Conservation (phyloP, 2,888 invertebrate species). For the Drosophila mettleri region DNA sequence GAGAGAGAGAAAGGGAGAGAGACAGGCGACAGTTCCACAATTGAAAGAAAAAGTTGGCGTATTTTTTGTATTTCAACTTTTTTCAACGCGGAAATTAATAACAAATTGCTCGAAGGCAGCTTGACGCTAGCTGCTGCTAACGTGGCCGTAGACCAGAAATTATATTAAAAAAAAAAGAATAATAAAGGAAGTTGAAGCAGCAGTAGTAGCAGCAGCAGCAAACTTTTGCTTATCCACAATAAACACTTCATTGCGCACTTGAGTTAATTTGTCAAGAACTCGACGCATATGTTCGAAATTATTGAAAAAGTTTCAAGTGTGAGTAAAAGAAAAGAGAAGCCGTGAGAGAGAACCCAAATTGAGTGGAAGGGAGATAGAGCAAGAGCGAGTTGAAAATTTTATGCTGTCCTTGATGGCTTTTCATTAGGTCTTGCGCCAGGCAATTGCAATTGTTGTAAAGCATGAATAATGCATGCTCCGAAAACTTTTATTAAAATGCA, state of each 20-base stretch:
- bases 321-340: not conserved
- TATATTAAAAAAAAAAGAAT: not conserved
- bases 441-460: slow-evolving; percentile 72
- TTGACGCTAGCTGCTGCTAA: slow-evolving; percentile 36
- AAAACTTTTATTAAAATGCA: slow-evolving; percentile 75
- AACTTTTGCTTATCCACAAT: slow-evolving; percentile 70
- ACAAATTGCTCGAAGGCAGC: slow-evolving; percentile 78
- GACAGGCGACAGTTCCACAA: slow-evolving; percentile 10
- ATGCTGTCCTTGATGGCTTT: slow-evolving; percentile 60
- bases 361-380: not conserved
- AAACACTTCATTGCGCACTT: slow-evolving; percentile 81
- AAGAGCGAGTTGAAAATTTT: slow-evolving; percentile 1
- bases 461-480: slow-evolving; percentile 73
- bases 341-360: no score
- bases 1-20: slow-evolving; percentile 3
- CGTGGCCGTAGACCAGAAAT: slow-evolving; percentile 22
- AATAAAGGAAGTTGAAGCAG: not conserved
- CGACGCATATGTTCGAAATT: slow-evolving; percentile 66
- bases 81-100: slow-evolving; percentile 75
- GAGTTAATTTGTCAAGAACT: slow-evolving; percentile 80
- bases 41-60: slow-evolving; percentile 47
- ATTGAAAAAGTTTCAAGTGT: slow-evolving; percentile 74
- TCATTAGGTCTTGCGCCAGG: slow-evolving; percentile 61
- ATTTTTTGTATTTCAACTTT: slow-evolving; percentile 58
- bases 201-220: slow-evolving; percentile 3